Conservation (phyloP, 2,888 invertebrate species). For the Nomada flava region DNA sequence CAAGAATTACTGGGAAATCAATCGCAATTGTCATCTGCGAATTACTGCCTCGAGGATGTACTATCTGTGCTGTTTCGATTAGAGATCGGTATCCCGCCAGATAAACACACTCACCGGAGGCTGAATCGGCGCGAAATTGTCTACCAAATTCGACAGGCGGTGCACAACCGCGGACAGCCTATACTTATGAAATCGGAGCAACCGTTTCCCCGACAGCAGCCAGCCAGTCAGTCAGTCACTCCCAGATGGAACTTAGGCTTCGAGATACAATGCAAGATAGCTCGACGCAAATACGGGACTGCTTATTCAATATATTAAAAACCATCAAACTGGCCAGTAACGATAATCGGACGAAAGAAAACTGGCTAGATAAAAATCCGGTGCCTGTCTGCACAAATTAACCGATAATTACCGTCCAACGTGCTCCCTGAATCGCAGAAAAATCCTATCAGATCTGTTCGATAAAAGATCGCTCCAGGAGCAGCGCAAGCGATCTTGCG, state of each 20-base stretch:
- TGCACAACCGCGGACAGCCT: too few relatives aligned
- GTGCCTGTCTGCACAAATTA: constrained; percentile 11
- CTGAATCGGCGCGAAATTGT: neutral
- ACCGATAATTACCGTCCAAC: constrained; percentile 1
- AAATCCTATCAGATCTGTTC: neutral
- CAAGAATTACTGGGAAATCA: neutral
- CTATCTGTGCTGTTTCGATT: too few relatives aligned
- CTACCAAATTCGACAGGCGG: too few relatives aligned
- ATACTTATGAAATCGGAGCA: neutral
- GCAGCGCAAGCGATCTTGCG: neutral
- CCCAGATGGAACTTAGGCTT: too few relatives aligned
- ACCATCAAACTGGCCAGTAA: neutral
- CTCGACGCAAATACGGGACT: neutral
- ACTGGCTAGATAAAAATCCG: neutral
- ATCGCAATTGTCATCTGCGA: neutral
- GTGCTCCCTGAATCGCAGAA: neutral
- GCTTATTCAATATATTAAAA: neutral
- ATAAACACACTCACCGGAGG: too few relatives aligned
- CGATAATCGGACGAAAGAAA: neutral
- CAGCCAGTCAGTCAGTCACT: neutral
- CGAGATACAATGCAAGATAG: too few relatives aligned
- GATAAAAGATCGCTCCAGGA: neutral
- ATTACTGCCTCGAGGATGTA: too few relatives aligned
- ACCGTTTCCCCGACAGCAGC: too few relatives aligned
- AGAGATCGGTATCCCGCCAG: too few relatives aligned